A percentile compares a stretch with the other conserved stretches of the same genome.
Evolutionary conservation across 2,888 invertebrate species (phyloP).

Genomic region (Apamea sordens): DNA sequence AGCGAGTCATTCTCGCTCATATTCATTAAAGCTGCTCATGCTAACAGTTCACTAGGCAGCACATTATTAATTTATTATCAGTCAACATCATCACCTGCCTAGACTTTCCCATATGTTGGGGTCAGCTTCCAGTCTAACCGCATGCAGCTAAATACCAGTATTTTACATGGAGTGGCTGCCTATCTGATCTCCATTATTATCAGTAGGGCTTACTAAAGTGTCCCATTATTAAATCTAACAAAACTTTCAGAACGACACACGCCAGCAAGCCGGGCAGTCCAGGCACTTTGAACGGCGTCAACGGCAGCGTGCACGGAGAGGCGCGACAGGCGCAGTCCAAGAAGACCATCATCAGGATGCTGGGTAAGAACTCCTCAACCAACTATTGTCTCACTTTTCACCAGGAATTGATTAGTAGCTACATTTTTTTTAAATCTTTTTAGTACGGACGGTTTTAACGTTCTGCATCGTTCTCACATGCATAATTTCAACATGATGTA

Average conservation of each 20-base stretch:
- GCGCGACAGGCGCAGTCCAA: constrained; percentile 92
- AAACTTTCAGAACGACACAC: constrained; percentile 78
- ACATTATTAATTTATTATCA: too few relatives aligned
- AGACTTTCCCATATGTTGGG: too few relatives aligned
- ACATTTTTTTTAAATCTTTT: not conserved
- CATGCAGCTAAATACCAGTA: too few relatives aligned
- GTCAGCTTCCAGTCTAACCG: too few relatives aligned
- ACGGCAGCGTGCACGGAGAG: constrained; percentile 93
- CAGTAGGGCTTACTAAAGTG: not conserved
- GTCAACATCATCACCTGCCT: too few relatives aligned
- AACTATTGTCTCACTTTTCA: not conserved
- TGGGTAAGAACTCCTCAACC: constrained; percentile 90
- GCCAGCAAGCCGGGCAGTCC: constrained; percentile 81
- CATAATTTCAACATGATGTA: too few relatives aligned
- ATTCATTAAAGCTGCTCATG: not conserved
- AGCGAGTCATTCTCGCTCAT: too few relatives aligned
- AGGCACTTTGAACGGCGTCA: constrained; percentile 85
- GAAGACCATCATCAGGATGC: constrained; percentile 94
- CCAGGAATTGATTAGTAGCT: not conserved
- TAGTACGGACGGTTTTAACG: not conserved
- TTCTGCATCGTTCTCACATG: not conserved
- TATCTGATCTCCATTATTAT: too few relatives aligned
- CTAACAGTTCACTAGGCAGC: not conserved
- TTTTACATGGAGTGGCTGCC: too few relatives aligned
- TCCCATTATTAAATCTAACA: not conserved